Evolutionary conservation across 2,113 vertebrate genomes (phyloP).

Genomic region (Tenebrosternarchus preto): DNA sequence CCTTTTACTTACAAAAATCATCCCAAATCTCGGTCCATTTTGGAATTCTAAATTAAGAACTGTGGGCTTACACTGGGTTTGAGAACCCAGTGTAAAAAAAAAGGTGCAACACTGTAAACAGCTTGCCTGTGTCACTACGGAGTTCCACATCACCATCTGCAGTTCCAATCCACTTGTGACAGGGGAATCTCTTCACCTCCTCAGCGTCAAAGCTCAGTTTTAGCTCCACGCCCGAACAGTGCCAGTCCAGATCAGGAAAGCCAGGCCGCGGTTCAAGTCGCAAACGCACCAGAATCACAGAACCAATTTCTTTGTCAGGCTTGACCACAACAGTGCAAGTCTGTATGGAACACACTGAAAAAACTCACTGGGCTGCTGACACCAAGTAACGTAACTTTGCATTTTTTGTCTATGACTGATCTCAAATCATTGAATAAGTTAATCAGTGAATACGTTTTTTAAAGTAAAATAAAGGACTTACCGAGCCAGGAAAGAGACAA

Average conservation of each 20-base stretch:
- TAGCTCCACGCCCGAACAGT: conserved; percentile 65
- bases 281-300: conserved; percentile 64
- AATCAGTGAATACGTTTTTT: neutral
- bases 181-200: conserved; percentile 59
- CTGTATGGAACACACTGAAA: conserved; percentile 46
- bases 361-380: neutral
- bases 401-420: neutral
- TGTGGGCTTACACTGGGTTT: too few relatives aligned
- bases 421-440: neutral
- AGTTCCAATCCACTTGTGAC: conserved; percentile 64
- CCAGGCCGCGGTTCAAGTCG: conserved; percentile 59
- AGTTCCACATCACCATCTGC: conserved; percentile 65
- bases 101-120: neutral
- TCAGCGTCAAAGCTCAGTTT: conserved; percentile 14
- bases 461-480: conserved; percentile 47
- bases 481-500: conserved; percentile 65
- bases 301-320: conserved; percentile 49
- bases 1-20: neutral
- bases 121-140: conserved; percentile 55
- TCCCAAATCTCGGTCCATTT: too few relatives aligned
- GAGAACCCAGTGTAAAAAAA: neutral
- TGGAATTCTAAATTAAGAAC: neutral
- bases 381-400: neutral
- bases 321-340: conserved; percentile 38
- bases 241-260: conserved; percentile 68